Conservation (phyloP, 1,140 invertebrate genomes). For the Eurytemora carolleeae region DNA sequence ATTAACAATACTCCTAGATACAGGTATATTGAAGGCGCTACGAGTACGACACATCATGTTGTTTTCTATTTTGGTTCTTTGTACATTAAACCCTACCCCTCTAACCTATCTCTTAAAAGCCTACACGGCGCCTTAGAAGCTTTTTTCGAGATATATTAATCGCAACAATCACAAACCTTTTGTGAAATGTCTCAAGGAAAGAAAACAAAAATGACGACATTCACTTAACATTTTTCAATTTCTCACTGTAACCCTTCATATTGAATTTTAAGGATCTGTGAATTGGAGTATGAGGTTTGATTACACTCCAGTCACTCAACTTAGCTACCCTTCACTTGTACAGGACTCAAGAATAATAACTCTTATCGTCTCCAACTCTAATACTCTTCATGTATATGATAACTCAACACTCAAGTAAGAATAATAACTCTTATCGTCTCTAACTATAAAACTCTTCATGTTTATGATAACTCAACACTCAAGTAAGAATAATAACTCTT, state of each 20-base stretch:
- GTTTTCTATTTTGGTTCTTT: no score
- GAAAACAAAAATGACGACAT: no score
- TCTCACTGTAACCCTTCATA: no score
- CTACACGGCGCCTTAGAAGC: no score
- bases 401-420: neutral
- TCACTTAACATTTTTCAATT: no score
- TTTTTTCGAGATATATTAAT: no score
- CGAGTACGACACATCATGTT: no score
- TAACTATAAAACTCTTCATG: neutral
- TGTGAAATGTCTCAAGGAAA: no score
- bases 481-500: neutral
- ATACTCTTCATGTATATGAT: neutral
- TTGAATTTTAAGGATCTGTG: neutral
- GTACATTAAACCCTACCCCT: no score
- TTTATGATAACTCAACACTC: neutral
- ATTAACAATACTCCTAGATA: neutral
- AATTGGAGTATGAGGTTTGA: neutral
- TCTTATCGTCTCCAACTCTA: neutral
- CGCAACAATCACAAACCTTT: no score
- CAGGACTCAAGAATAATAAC: neutral
- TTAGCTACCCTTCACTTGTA: neutral
- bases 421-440: neutral
- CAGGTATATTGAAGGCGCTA: no score
- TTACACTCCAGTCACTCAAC: neutral
- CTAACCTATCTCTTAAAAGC: no score